These are phyloP conservation scores for Augochlora pura DNA, from an alignment of 1,140 invertebrate genomes.

Conservation along the genomic window DNA sequence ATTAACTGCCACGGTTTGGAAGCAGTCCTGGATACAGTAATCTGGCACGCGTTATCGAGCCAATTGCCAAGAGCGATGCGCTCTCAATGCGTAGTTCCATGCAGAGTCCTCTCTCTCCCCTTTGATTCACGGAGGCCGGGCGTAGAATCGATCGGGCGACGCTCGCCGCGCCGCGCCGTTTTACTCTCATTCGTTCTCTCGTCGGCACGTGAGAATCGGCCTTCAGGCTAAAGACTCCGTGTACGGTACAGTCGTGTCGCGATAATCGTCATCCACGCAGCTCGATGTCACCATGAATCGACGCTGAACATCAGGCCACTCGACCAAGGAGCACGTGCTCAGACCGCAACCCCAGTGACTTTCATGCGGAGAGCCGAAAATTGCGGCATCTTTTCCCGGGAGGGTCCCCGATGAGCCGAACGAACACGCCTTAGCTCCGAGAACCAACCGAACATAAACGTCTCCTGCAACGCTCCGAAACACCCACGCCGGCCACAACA, in stretches of 20 bases:
- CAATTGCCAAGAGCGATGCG: neutral
- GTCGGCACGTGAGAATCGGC: slow-evolving; percentile 15
- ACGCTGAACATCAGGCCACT: neutral
- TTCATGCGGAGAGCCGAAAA: neutral
- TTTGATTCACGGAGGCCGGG: neutral
- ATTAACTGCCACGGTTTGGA: no score
- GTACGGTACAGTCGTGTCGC: neutral
- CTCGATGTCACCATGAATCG: slow-evolving; percentile 4
- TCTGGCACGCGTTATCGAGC: neutral
- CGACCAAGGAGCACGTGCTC: slow-evolving; percentile 3
- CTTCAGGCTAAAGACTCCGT: neutral
- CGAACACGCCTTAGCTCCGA: neutral
- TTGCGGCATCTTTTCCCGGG: neutral
- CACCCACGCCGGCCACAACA: neutral
- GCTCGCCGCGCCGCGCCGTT: neutral
- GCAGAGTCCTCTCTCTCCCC: neutral
- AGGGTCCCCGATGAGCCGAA: neutral
- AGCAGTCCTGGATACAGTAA: neutral
- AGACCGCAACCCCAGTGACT: neutral
- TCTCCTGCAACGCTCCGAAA: no score
- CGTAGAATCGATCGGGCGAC: neutral
- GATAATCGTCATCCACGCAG: neutral
- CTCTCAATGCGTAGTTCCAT: slow-evolving; percentile 11
- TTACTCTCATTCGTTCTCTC: neutral
- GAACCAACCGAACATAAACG: no score